Conservation (phyloP, 2,797 vertebrate species). For the Malacoctenus gilli region DNA sequence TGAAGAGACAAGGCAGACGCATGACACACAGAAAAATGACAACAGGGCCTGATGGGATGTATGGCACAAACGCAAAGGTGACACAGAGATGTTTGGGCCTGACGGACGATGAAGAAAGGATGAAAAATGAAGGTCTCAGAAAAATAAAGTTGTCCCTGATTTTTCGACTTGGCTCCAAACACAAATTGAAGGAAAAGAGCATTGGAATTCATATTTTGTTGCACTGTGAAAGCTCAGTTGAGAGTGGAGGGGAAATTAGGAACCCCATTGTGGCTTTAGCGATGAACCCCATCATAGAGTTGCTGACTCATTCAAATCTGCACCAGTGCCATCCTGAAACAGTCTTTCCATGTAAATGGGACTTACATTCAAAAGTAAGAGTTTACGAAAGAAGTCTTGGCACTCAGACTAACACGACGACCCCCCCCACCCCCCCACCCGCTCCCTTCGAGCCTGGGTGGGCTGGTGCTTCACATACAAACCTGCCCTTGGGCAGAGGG, state of each 20-base stretch:
- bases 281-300: too few relatives aligned
- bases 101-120: slow-evolving; percentile 16
- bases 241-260: too few relatives aligned
- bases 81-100: slow-evolving; percentile 7
- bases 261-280: too few relatives aligned
- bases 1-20: slow-evolving; percentile 46
- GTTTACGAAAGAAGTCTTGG: not conserved
- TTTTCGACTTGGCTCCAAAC: too few relatives aligned
- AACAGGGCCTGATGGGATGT: slow-evolving; percentile 27
- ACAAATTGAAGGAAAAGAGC: too few relatives aligned
- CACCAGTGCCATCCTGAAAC: too few relatives aligned
- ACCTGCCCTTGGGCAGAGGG: slow-evolving; percentile 30
- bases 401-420: not conserved
- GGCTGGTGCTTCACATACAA: slow-evolving; percentile 28
- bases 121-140: slow-evolving; percentile 22
- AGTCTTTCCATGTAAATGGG: not conserved
- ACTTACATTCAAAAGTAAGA: not conserved
- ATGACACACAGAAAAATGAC: slow-evolving; percentile 54
- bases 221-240: too few relatives aligned
- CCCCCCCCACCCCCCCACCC: not conserved
- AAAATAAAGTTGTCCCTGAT: too few relatives aligned
- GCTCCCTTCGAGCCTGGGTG: slow-evolving; percentile 7
- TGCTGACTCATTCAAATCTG: too few relatives aligned
- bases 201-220: too few relatives aligned
- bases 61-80: slow-evolving; percentile 22